A percentile compares a stretch with the other conserved stretches of the same genome.
Evolutionary conservation across 2,888 invertebrate genomes (phyloP).

Genomic region (Sarcophaga carnaria): DNA sequence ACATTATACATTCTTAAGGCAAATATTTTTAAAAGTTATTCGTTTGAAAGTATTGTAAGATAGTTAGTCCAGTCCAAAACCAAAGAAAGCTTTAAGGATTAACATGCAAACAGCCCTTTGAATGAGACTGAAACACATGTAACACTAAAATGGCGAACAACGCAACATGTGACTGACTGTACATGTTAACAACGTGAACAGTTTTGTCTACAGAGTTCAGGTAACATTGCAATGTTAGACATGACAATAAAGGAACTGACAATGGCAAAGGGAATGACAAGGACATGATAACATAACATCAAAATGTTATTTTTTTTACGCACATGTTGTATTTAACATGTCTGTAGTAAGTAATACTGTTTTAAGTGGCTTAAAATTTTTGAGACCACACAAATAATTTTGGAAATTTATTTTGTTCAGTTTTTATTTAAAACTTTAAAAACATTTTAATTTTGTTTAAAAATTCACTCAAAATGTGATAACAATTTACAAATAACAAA

Average conservation of each 20-base stretch:
- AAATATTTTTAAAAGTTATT: background rate
- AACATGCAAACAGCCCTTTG: background rate
- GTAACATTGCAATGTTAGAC: background rate
- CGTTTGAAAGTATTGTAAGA: background rate
- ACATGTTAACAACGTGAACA: background rate
- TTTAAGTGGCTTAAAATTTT: too few relatives aligned
- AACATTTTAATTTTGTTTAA: constrained; percentile 47
- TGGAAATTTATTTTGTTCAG: background rate
- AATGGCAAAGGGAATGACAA: constrained; percentile 27
- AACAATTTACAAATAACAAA: constrained; percentile 51
- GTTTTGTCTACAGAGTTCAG: background rate
- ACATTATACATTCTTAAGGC: too few relatives aligned
- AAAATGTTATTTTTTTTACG: background rate
- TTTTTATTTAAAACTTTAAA: constrained; percentile 3
- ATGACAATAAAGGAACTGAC: background rate
- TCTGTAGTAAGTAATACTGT: too few relatives aligned
- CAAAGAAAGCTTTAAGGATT: constrained; percentile 34
- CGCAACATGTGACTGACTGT: background rate
- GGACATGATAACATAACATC: constrained; percentile 22
- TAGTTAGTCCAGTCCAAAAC: constrained; percentile 24
- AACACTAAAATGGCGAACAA: background rate
- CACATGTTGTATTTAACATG: too few relatives aligned
- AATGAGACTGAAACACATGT: background rate
- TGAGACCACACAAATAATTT: constrained; percentile 22
- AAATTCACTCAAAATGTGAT: constrained; percentile 30